Conservation (phyloP, 1,140 invertebrate species). For the Euwallacea fornicatus region DNA sequence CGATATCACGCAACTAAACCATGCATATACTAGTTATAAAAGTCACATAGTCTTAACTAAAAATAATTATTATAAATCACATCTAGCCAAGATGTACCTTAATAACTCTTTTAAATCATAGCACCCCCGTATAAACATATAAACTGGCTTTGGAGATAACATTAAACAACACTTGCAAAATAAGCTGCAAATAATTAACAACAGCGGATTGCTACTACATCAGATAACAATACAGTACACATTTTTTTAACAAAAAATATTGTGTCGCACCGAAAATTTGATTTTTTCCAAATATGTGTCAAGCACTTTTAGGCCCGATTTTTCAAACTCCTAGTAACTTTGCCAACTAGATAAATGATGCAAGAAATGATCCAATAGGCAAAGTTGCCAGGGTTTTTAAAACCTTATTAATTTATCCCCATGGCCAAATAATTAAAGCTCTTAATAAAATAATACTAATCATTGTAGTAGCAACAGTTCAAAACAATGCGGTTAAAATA, state of each 20-base stretch:
- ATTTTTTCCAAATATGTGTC: background rate
- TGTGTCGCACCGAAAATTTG: too few species aligned
- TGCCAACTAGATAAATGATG: too few species aligned
- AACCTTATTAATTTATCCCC: too few species aligned
- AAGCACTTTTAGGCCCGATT: background rate
- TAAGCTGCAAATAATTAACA: conserved; percentile 24
- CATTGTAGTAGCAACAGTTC: conserved; percentile 4
- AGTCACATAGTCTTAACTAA: too few species aligned
- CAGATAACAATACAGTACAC: background rate
- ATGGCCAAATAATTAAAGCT: too few species aligned
- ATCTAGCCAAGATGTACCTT: too few species aligned
- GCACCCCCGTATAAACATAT: background rate
- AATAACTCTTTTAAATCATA: too few species aligned
- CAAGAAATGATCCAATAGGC: too few species aligned
- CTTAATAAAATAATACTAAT: too few species aligned
- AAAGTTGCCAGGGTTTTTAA: too few species aligned
- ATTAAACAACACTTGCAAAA: conserved; percentile 18
- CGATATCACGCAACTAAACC: conserved; percentile 14
- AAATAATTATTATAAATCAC: too few species aligned
- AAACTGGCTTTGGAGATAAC: conserved; percentile 5
- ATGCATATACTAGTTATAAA: background rate
- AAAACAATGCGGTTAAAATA: conserved; percentile 18
- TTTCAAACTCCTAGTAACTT: background rate
- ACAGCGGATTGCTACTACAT: conserved; percentile 8
- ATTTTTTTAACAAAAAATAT: conserved; percentile 2